Evolutionary conservation across 1,140 invertebrate genomes (phyloP).

Genomic region (Tribolium madens): DNA sequence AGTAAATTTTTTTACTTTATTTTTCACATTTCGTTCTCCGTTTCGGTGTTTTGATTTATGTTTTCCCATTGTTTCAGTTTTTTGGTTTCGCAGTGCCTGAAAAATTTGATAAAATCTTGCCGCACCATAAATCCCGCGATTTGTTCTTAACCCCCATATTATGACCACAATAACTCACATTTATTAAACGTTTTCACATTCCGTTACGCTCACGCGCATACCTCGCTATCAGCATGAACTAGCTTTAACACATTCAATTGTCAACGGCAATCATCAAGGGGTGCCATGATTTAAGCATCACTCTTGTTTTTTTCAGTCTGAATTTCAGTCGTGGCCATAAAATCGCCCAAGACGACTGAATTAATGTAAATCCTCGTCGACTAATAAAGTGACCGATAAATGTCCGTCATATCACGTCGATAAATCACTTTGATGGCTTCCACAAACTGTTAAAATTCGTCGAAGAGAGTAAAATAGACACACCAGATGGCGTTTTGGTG

Average conservation of each 20-base stretch:
- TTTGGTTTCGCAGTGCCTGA: too few relatives aligned
- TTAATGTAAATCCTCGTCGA: conserved; percentile 39
- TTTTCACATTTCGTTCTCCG: too few relatives aligned
- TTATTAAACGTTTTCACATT: conserved; percentile 42
- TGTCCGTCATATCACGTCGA: conserved; percentile 36
- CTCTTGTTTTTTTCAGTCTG: not conserved
- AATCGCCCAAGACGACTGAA: conserved; percentile 33
- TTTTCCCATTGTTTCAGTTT: too few relatives aligned
- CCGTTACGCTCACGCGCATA: conserved; percentile 53
- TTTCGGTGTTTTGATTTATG: too few relatives aligned
- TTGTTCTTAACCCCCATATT: not conserved
- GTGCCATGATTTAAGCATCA: conserved; percentile 44
- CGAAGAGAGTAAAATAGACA: too few relatives aligned
- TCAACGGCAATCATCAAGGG: conserved; percentile 49
- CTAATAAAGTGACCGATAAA: conserved; percentile 43
- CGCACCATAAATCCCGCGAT: not conserved
- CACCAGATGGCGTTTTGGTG: conserved; percentile 62
- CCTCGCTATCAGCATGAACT: conserved; percentile 45
- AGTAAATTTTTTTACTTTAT: too few relatives aligned
- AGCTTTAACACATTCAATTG: conserved; percentile 49
- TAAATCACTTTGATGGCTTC: conserved; percentile 43
- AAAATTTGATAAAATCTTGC: not conserved
- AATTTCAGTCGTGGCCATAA: conserved; percentile 3
- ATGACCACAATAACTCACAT: conserved; percentile 1
- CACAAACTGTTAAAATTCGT: conserved; percentile 4